phyloP scores from a whole-genome alignment of 2,113 vertebrate genomes.

The Casuarius casuarius region DNA sequence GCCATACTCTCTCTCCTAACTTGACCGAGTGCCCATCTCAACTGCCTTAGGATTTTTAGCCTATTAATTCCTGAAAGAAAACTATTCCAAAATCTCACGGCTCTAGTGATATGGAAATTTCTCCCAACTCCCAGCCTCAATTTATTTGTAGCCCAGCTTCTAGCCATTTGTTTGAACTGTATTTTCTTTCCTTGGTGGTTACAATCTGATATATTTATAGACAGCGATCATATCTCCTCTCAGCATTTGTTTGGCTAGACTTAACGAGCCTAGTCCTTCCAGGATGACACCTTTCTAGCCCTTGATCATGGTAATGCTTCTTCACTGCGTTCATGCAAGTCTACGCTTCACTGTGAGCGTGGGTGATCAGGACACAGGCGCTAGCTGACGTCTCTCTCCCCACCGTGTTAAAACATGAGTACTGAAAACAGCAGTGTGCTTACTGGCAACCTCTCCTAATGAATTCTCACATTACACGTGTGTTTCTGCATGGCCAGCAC shows the following conservation, averaged over 20 bases:
- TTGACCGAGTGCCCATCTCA: not conserved
- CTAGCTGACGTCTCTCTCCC: not conserved
- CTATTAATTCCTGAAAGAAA: not conserved
- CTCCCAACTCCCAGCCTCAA: not conserved
- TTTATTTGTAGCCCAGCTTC: not conserved
- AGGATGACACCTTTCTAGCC: not conserved
- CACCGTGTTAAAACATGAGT: not conserved
- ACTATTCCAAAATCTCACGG: not conserved
- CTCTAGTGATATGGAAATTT: not conserved
- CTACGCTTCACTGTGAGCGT: not conserved
- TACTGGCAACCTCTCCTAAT: not conserved
- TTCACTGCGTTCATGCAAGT: rapidly evolving
- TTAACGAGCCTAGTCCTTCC: not conserved
- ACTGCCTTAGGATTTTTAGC: not conserved
- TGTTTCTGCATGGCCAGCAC: rapidly evolving
- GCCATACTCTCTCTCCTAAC: not conserved
- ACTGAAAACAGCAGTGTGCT: rapidly evolving
- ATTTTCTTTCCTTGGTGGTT: not conserved
- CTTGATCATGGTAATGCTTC: not conserved
- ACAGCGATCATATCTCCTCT: rapidly evolving
- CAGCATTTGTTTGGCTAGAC: not conserved
- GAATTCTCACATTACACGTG: rapidly evolving
- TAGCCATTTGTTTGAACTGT: not conserved
- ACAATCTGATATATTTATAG: not conserved
- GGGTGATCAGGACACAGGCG: not conserved